Base-by-base conservation (phyloP, 2,797 vertebrate genomes). In the Podarcis siculus region DNA sequence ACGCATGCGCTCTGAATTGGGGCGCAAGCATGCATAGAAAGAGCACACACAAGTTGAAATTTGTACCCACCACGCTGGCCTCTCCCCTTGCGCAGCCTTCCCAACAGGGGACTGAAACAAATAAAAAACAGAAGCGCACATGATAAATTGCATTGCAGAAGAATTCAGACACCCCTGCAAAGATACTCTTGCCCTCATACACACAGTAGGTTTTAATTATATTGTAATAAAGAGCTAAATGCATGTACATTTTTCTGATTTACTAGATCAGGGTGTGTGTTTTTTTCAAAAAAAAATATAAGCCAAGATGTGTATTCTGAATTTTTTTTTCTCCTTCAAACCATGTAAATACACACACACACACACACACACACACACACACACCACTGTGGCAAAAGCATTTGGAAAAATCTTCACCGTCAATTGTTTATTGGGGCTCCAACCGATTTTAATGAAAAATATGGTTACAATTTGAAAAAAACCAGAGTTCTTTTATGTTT, bases 391-490 rank as follows among this genome's bases (percentile, higher is more conserved):
- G 83, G 91, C 82, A 92, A 55, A 49, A 94, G 92, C 93, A 83
- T 89, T 96, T 86, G 90, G 93, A 89, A 95, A 23, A 95, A 87
- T 37, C 88, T 90, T 95, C 4, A 4, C 87, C 89, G 85, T 67
- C 86, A 71, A 95, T 94, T 97, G 94, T 96, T 97, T 96, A 97
- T 90, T 95, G 93, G 94, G 94, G 96, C 93, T 94, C 92, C 93
- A 89, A 95, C 85, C 93, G 94, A 96, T 96, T 94, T 95, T 97
- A 96, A 97, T 96, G 94, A 95, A 94, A 96, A 96, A 96, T 94
- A 96, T 97, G 96, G 92, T 95, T 96, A 92, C 91, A 88, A 97
- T 97, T 97, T 94, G 90, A 89, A 92, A 88, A 82, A 94, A 85
- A 88, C 90, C 81, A 87, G 71, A 93, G 82, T 32, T 93, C 92